These are phyloP conservation scores for Cisticola juncidis DNA, from an alignment of 2,113 vertebrate species.

Conservation along the genomic window DNA sequence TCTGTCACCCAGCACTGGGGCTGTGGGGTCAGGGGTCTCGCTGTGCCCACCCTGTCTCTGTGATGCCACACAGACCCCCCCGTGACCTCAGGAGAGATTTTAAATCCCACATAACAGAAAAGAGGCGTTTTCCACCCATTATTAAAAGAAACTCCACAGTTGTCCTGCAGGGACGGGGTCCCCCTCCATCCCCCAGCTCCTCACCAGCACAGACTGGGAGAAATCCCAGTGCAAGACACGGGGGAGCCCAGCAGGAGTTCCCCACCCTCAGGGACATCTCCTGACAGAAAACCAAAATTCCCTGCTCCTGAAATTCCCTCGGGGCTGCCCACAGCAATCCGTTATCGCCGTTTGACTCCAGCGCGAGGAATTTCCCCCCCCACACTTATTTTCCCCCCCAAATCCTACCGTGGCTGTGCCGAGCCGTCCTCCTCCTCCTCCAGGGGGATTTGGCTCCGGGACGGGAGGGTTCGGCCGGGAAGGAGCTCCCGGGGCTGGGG, in stretches of 20 bases:
- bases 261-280: neutral
- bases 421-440: neutral
- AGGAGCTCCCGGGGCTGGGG: neutral
- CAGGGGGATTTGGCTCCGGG: rapidly evolving
- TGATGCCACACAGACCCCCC: neutral
- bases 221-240: neutral
- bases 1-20: neutral
- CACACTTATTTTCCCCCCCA: neutral
- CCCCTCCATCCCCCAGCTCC: neutral
- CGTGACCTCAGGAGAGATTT: rapidly evolving
- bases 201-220: neutral
- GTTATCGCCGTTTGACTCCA: rapidly evolving
- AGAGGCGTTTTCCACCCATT: rapidly evolving
- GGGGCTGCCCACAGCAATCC: neutral
- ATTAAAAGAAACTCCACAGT: neutral
- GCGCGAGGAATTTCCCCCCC: rapidly evolving
- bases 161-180: neutral
- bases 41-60: rapidly evolving
- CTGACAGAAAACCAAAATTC: rapidly evolving
- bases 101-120: neutral
- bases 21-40: neutral
- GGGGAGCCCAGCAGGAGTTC: no score
- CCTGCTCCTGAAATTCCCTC: neutral
- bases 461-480: neutral
- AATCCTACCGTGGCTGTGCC: neutral